A percentile compares a stretch with the other conserved stretches of the same genome.
Evolutionary conservation across 2,797 vertebrate species (phyloP).

Genomic region (Diplodus puntazzo): DNA sequence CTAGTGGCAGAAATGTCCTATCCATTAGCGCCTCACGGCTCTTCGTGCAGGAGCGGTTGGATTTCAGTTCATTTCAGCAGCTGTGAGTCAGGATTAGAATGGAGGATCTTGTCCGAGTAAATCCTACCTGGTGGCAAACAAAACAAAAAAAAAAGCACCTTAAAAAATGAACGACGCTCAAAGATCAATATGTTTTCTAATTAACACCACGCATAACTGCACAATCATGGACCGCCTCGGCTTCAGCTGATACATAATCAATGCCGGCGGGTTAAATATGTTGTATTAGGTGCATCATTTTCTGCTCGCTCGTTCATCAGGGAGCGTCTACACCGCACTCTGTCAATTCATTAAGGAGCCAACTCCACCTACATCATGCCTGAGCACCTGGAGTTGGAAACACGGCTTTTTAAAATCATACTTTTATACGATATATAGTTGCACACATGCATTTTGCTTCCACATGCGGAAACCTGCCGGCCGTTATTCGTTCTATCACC

Average conservation of each 20-base stretch:
- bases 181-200: not conserved
- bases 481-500: constrained; percentile 42
- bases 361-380: not conserved
- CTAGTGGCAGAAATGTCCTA: not conserved
- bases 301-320: not conserved
- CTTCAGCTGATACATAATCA: not conserved
- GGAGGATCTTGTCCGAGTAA: not conserved
- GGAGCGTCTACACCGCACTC: not conserved
- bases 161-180: not conserved
- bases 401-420: not conserved
- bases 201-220: not conserved
- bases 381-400: not conserved
- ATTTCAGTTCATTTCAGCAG: not conserved
- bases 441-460: not conserved
- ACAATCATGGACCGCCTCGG: not conserved
- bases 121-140: not conserved
- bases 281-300: not conserved
- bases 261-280: not conserved
- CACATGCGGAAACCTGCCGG: constrained; percentile 14
- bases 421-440: constrained; percentile 2
- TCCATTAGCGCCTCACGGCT: not conserved
- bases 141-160: not conserved
- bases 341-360: not conserved
- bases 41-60: not conserved
- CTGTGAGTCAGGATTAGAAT: no score